Percentiles rank a stretch among this genome's conserved stretches.
Evolutionary conservation across 1,140 invertebrate genomes (phyloP).

Genomic region (Nephotettix cincticeps): DNA sequence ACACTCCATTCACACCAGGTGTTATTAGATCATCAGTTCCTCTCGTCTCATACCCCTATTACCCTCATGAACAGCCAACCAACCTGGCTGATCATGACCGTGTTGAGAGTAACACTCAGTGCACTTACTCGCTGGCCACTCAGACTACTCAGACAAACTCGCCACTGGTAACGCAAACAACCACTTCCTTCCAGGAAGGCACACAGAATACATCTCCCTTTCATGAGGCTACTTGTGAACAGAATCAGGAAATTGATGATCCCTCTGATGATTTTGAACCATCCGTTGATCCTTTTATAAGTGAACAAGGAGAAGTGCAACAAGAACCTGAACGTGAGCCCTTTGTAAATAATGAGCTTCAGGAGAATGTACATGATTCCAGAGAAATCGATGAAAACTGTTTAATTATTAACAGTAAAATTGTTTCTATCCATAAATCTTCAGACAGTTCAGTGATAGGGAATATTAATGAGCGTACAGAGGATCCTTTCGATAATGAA

Average conservation of each 20-base stretch:
- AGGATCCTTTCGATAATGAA: constrained; percentile 7
- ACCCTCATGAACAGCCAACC: not conserved
- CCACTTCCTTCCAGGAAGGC: too few relatives aligned
- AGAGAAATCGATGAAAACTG: not conserved
- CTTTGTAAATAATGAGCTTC: not conserved
- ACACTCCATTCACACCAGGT: constrained; percentile 30
- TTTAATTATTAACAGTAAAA: too few relatives aligned
- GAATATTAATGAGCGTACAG: too few relatives aligned
- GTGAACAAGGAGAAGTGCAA: not conserved
- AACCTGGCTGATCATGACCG: not conserved
- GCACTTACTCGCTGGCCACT: not conserved
- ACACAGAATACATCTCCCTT: not conserved
- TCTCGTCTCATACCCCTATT: constrained; percentile 5
- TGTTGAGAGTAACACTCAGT: constrained; percentile 17
- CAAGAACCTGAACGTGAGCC: not conserved
- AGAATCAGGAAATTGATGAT: not conserved
- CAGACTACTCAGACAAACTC: constrained; percentile 10
- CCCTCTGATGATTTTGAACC: not conserved
- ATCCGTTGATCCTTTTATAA: not conserved
- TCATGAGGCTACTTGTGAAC: not conserved
- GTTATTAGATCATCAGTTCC: constrained; percentile 34
- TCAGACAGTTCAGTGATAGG: too few relatives aligned
- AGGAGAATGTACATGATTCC: not conserved
- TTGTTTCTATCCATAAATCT: too few relatives aligned
- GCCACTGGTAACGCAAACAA: not conserved